phyloP scores from a whole-genome alignment of 2,113 vertebrate species.

The Conger conger region DNA sequence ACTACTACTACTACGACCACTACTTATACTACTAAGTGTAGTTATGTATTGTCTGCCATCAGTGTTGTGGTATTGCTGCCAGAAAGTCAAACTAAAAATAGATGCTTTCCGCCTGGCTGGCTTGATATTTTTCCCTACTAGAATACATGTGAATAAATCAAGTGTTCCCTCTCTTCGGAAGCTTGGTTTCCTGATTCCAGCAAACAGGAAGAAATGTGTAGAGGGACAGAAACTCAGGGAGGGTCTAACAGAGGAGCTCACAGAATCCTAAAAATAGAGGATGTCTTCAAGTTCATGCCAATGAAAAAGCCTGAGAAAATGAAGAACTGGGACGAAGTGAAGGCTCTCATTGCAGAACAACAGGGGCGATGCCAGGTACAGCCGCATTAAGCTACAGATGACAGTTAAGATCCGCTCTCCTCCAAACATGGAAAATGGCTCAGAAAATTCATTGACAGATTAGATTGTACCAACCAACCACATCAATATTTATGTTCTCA shows the following conservation, averaged over 20 bases:
- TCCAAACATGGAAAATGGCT: background rate
- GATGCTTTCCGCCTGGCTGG: background rate
- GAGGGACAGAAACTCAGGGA: background rate
- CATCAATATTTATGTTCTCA: background rate
- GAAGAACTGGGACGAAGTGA: background rate
- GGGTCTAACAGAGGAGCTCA: background rate
- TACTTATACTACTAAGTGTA: no score
- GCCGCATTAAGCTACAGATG: background rate
- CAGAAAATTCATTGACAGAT: background rate
- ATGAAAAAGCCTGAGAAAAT: background rate
- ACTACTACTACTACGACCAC: background rate
- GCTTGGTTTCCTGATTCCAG: conserved; percentile 14
- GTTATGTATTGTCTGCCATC: background rate
- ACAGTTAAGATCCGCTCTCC: background rate
- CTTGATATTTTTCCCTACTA: background rate
- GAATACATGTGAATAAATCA: background rate
- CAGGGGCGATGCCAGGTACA: background rate
- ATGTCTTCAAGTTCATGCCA: background rate
- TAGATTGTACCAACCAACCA: background rate
- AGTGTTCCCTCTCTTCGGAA: background rate
- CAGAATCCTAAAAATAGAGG: background rate
- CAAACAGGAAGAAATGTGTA: background rate
- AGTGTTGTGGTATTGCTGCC: background rate
- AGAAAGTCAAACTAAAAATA: background rate
- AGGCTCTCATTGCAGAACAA: background rate